These are phyloP conservation scores for Ceyx cyanopectus DNA, from an alignment of 2,113 vertebrate genomes.

Conservation along the genomic window DNA sequence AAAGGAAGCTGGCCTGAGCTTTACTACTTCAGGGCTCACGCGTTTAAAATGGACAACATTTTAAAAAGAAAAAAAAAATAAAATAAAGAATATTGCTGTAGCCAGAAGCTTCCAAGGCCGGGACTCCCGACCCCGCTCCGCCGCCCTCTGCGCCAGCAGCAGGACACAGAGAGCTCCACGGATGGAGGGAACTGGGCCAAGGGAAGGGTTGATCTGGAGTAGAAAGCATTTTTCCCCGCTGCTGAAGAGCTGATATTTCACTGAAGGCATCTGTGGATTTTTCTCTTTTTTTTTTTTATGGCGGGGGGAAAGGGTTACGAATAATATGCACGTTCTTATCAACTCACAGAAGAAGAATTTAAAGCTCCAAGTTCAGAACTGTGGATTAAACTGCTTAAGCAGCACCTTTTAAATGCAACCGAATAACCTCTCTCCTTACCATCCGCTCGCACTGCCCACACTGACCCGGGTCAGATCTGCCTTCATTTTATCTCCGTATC, in stretches of 20 bases:
- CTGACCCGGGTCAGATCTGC: background rate
- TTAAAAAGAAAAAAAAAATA: background rate
- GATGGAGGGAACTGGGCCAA: background rate
- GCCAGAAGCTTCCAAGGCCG: background rate
- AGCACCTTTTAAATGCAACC: background rate
- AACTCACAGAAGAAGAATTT: conserved; percentile 1
- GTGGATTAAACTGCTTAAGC: background rate
- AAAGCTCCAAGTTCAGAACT: conserved; percentile 39
- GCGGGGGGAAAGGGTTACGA: background rate
- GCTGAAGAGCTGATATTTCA: background rate
- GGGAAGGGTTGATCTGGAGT: background rate
- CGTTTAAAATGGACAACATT: background rate
- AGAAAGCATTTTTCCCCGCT: background rate
- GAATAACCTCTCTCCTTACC: background rate
- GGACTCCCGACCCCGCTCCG: background rate
- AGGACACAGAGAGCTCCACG: fast-evolving
- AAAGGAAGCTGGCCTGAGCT: background rate
- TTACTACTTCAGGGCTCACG: background rate
- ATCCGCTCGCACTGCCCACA: background rate
- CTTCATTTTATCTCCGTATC: background rate
- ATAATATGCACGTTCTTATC: conserved; percentile 5
- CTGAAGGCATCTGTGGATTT: background rate
- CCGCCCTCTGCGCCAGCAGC: fast-evolving
- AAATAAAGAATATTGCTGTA: background rate
- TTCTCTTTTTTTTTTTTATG: background rate